phyloP scores from a whole-genome alignment of 2,888 invertebrate genomes.

The Drosophila peninsularis region DNA sequence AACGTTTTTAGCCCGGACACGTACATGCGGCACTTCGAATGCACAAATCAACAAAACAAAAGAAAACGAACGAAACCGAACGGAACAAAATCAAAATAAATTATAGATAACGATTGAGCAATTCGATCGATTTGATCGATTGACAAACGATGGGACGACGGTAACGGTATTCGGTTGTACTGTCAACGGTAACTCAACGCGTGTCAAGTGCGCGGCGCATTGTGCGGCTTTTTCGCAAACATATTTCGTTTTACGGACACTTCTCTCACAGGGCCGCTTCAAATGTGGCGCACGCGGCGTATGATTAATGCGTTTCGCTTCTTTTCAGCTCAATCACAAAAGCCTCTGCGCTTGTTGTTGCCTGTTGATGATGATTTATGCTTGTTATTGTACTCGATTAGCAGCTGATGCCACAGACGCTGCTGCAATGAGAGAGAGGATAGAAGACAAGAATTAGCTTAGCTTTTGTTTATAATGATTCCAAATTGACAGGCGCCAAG shows the following conservation, averaged over 20 bases:
- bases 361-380: slow-evolving; percentile 68
- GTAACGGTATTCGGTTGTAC: background rate
- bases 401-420: slow-evolving; percentile 48
- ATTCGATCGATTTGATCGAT: slow-evolving; percentile 20
- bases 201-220: slow-evolving; percentile 81
- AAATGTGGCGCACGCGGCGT: slow-evolving; percentile 55
- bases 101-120: slow-evolving; percentile 5
- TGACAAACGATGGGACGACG: background rate
- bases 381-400: slow-evolving; percentile 53
- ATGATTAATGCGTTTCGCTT: slow-evolving; percentile 59
- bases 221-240: slow-evolving; percentile 66
- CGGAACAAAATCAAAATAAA: slow-evolving; percentile 24
- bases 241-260: slow-evolving; percentile 64
- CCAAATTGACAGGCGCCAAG: slow-evolving; percentile 38
- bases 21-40: slow-evolving; percentile 83
- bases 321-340: slow-evolving; percentile 52
- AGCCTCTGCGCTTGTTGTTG: slow-evolving; percentile 3
- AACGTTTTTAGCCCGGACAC: slow-evolving; percentile 72
- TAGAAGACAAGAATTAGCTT: slow-evolving; percentile 30
- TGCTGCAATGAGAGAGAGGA: slow-evolving; percentile 20
- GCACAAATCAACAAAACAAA: slow-evolving; percentile 18
- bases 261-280: slow-evolving; percentile 18
- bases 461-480: slow-evolving; percentile 35
- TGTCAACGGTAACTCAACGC: slow-evolving; percentile 54
- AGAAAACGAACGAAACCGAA: slow-evolving; percentile 11